These are phyloP conservation scores for Pseudochirops cupreus DNA, from an alignment of 2,797 vertebrate genomes.

Conservation along the genomic window DNA sequence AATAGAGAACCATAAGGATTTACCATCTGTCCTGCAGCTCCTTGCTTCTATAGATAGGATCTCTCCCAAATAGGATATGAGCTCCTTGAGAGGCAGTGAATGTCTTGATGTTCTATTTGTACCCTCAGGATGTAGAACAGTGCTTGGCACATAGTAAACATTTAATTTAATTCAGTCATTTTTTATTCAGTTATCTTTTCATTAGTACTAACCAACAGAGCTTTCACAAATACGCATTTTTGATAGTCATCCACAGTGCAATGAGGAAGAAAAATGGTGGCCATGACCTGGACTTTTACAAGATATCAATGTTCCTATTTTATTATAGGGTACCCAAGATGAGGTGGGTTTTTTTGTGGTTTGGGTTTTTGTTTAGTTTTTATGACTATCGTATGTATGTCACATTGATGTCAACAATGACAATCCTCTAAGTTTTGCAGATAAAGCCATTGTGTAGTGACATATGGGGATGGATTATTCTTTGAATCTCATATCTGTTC, in stretches of 20 bases:
- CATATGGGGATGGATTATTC: neutral
- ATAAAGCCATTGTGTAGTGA: neutral
- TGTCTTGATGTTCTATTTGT: neutral
- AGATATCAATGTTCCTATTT: slow-evolving; percentile 60
- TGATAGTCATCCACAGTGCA: neutral
- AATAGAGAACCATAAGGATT: neutral
- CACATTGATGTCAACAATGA: neutral
- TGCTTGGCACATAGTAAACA: neutral
- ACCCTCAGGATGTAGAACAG: neutral
- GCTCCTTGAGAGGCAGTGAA: neutral
- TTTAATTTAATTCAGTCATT: neutral
- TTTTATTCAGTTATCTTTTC: neutral
- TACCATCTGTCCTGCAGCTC: neutral
- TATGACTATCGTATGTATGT: neutral
- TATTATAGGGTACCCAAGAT: slow-evolving; percentile 38
- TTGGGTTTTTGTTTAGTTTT: neutral
- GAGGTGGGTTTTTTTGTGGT: neutral
- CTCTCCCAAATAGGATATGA: neutral
- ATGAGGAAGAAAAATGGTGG: slow-evolving; percentile 1
- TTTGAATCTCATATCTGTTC: neutral
- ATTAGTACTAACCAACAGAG: neutral
- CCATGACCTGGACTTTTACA: slow-evolving; percentile 41
- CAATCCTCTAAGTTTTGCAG: neutral
- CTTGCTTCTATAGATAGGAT: neutral
- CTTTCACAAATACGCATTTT: neutral